Evolutionary conservation across 2,888 invertebrate genomes (phyloP), one percentile per base, ranked within the genome.

Genomic region (Anarsia innoxiella): DNA sequence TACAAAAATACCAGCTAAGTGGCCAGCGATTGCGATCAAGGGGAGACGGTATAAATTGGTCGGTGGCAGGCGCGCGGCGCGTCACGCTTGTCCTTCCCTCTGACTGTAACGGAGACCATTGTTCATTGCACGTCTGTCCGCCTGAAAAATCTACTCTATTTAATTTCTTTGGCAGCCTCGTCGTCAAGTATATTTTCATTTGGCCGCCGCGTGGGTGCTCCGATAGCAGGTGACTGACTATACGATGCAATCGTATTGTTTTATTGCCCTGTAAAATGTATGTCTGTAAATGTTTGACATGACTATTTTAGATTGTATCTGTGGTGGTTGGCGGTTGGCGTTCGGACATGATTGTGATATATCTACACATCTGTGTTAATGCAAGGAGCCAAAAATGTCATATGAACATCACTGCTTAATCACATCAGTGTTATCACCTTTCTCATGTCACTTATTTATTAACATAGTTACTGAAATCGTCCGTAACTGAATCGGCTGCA

Each of bases 101-200:
- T 29, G 9, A 15, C 39, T 70, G 70, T 70, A 63, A 58, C 62
- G 59, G 53, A 66, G 62, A 69, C 71, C 75, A 80, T 83, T 79
- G 82, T 82, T 76, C 74, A 66, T 53, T 55, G 57, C 60, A 50
- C 53, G 63, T 71, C 72, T 66, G 69, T 71, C 70, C 51, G 50
- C 59, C 62, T 73, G 72, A 83, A 82, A 78, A 80, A 80, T 79
- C 63, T 72, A 65, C 66, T 74, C 70, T 71, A 72, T 80, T 80
- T 70, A 76, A 80, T 80, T 75, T 78, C 70, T 74, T 80, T 83
- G 83, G 82, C 83, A 82, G 66, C 71, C 56, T 53, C 66, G 53
- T 66, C 63, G 70, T 65, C 64, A 25, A 70, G 67, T 71, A 72
- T 78, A 80, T 78, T 78, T 75, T 72, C 66, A 74, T 74, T 69